Base-by-base conservation (phyloP, 2,113 vertebrate genomes). In the Protobothrops flavoviridis region DNA sequence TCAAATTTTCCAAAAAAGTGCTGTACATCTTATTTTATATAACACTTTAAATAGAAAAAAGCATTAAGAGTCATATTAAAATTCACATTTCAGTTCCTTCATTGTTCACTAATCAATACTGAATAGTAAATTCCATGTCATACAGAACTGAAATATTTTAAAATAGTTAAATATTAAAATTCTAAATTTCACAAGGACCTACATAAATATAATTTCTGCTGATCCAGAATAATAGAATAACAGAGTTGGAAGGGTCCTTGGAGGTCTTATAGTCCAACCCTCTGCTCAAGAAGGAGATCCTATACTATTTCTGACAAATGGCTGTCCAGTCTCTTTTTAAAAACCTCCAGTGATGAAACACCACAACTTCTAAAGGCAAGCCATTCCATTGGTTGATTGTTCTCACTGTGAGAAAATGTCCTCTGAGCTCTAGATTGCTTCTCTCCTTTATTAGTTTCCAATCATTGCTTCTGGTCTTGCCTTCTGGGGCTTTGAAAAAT, bases 1-100 rank as follows among this genome's bases (percentile, higher is more conserved):
- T 50, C 26, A 87, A 29, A 33, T 55, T 59, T 94, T 93, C 91
- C 90, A 85, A 87, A 20, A 64, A 94, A 95, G 81, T 1, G 93
- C 24, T 45, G 53, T 4, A 1, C 86, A 87, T 93, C 57, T 13
- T 69, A 2, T 94, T 94, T 94, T 53, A 92, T 43, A 93, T n/a
- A 94, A 88, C 4, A 88, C 0, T 59, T 88, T 81, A 56, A 88
- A 88, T 7, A 8, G 33, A 43, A 0, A 94, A 91, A 0, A 1
- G 0, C 0, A 85, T 57, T 61, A 33, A 57, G 39, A 29, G 57
- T 1, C 23, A 56, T 56, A 59, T 89, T 81, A 15, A 57, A 85
- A 1, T 89, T 59, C 64, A 88, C 23, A 81, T 56, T 50, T 6
- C 43, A 55, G 45, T 59, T 86, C 33, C 3, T 55, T 15, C 53